These are phyloP conservation scores for Balanococcus diminutus DNA, from an alignment of 2,888 invertebrate species.

Conservation along the genomic window DNA sequence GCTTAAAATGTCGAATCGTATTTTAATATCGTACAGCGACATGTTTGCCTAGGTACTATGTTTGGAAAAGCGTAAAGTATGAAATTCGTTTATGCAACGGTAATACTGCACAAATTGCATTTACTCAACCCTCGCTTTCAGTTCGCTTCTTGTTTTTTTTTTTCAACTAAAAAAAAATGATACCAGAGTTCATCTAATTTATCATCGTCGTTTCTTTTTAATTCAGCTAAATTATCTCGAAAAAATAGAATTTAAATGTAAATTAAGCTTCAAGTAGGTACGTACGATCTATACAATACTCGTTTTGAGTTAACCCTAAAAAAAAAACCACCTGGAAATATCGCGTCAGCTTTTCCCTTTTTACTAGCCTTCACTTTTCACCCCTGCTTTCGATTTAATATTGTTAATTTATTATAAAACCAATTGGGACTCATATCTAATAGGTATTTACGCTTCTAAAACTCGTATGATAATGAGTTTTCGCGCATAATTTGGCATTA, in stretches of 20 bases:
- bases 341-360: neutral
- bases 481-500: neutral
- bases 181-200: neutral
- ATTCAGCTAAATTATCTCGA: neutral
- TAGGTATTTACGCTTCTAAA: no score
- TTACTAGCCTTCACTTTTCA: no score
- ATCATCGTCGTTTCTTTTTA: neutral
- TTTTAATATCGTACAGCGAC: neutral
- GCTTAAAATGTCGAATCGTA: constrained; percentile 36
- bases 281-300: neutral
- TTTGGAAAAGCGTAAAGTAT: neutral
- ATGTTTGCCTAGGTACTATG: neutral
- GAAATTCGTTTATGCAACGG: constrained; percentile 25
- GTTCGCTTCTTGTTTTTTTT: neutral
- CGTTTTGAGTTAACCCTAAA: neutral
- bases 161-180: neutral
- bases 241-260: neutral
- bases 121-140: neutral
- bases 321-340: neutral
- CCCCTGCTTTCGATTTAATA: no score
- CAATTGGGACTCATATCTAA: neutral
- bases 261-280: neutral
- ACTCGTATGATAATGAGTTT: neutral
- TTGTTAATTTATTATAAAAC: no score
- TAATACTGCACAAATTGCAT: constrained; percentile 3